These are phyloP conservation scores for Lontra canadensis DNA, from an alignment of 2,113 vertebrate genomes.

Conservation along the genomic window DNA sequence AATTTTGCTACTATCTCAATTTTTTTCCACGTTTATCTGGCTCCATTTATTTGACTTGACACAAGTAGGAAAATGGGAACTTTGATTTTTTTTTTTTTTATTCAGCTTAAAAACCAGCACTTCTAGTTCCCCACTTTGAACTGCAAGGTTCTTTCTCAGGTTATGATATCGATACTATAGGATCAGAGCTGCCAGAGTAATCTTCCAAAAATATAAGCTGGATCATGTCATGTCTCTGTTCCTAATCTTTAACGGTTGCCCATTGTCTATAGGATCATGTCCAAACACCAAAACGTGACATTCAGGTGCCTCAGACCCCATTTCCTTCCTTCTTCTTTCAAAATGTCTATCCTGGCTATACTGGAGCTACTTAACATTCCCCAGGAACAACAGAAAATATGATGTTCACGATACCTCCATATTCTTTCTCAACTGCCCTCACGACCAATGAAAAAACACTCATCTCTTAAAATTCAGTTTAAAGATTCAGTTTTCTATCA, in stretches of 20 bases:
- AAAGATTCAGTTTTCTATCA: not conserved
- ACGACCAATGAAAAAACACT: not conserved
- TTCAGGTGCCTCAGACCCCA: not conserved
- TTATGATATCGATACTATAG: not conserved
- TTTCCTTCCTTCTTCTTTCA: not conserved
- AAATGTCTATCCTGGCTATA: not conserved
- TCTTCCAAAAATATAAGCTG: not conserved
- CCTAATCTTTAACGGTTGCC: not conserved
- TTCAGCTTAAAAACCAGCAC: slow-evolving; percentile 45
- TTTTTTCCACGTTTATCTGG: slow-evolving; percentile 68
- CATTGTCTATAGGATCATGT: accelerated
- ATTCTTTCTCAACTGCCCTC: not conserved
- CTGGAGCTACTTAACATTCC: not conserved
- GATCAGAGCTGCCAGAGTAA: not conserved
- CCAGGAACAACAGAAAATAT: not conserved
- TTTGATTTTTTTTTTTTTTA: slow-evolving; percentile 61
- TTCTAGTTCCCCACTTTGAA: not conserved
- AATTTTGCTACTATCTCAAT: slow-evolving; percentile 74
- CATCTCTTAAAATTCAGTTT: not conserved
- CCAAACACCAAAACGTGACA: not conserved
- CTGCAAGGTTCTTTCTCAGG: not conserved
- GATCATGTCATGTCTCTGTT: not conserved
- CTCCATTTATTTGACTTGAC: slow-evolving; percentile 79
- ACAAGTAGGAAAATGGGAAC: slow-evolving; percentile 71
- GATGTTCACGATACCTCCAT: not conserved